Percentiles rank a stretch among this genome's conserved stretches.
Conservation (phyloP, 2,888 invertebrate species). For the Lasioglossum malachurum region DNA sequence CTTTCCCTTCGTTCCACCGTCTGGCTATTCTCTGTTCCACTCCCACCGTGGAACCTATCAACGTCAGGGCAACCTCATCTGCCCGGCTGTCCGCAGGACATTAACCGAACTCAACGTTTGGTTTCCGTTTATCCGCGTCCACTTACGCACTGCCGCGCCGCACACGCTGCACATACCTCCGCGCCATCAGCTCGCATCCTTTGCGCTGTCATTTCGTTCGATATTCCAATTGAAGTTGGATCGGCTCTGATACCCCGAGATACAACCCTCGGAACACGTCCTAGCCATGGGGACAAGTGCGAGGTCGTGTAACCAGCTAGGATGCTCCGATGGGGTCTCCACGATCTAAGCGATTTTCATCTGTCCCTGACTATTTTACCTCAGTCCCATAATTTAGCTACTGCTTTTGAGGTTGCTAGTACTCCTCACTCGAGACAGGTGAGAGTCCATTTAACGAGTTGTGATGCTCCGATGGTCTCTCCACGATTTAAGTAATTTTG, state of each 20-base stretch:
- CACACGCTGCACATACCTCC: constrained; percentile 45
- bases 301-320: background rate
- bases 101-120: constrained; percentile 81
- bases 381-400: too few relatives aligned
- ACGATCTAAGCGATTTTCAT: background rate
- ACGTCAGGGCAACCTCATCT: constrained; percentile 82
- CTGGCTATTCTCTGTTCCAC: constrained; percentile 40
- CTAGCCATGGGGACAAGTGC: too few relatives aligned
- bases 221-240: constrained; percentile 56
- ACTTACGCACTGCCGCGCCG: constrained; percentile 62
- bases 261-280: background rate
- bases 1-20: constrained; percentile 21
- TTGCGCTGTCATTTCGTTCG: constrained; percentile 58
- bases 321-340: background rate
- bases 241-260: background rate
- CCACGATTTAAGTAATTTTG: too few relatives aligned
- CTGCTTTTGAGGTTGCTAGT: too few relatives aligned
- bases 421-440: too few relatives aligned
- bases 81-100: constrained; percentile 79
- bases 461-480: too few relatives aligned
- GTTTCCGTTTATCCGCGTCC: constrained; percentile 73
- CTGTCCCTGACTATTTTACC: too few relatives aligned
- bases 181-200: constrained; percentile 53
- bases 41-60: constrained; percentile 79
- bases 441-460: too few relatives aligned